These are phyloP conservation scores for Pinna nobilis DNA, from an alignment of 1,140 invertebrate species.

Conservation along the genomic window DNA sequence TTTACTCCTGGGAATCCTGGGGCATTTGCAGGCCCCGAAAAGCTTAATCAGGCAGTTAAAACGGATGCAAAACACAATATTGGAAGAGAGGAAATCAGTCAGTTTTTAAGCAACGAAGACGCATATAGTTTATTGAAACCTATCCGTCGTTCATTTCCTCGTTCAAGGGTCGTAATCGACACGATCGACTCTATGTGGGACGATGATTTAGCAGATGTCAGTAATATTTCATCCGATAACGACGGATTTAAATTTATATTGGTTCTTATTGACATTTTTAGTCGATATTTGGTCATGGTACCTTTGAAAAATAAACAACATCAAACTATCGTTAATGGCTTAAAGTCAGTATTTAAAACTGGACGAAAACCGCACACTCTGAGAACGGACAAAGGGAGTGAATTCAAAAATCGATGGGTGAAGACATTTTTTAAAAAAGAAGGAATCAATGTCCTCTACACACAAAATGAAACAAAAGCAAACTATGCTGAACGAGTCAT, in stretches of 20 bases:
- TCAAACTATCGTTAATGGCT: slow-evolving; percentile 6
- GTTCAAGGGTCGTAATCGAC: slow-evolving; percentile 7
- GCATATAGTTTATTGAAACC: slow-evolving; percentile 14
- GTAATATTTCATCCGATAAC: slow-evolving; percentile 5
- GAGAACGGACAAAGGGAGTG: slow-evolving; percentile 26
- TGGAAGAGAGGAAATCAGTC: slow-evolving; percentile 8
- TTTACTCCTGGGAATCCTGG: slow-evolving; percentile 22
- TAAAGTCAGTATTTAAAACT: slow-evolving; percentile 6
- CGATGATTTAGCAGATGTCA: slow-evolving; percentile 17
- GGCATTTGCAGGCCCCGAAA: slow-evolving; percentile 22
- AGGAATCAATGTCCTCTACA: slow-evolving; percentile 10
- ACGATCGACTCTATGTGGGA: slow-evolving; percentile 29
- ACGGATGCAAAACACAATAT: slow-evolving; percentile 27
- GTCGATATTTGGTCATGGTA: slow-evolving; percentile 10
- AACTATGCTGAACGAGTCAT: slow-evolving; percentile 29
- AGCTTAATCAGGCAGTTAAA: slow-evolving; percentile 19
- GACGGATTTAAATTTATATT: slow-evolving; percentile 16
- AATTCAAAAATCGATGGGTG: slow-evolving; percentile 25
- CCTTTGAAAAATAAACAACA: slow-evolving; percentile 16
- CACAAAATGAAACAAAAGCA: slow-evolving; percentile 20
- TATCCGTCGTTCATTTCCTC: slow-evolving; percentile 5
- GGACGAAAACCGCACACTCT: slow-evolving; percentile 15
- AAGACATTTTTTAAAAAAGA: slow-evolving; percentile 13
- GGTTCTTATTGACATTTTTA: slow-evolving; percentile 31
- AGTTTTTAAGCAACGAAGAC: slow-evolving; percentile 6